Conservation (phyloP, 2,888 invertebrate species). For the Tachystola acroxantha region DNA sequence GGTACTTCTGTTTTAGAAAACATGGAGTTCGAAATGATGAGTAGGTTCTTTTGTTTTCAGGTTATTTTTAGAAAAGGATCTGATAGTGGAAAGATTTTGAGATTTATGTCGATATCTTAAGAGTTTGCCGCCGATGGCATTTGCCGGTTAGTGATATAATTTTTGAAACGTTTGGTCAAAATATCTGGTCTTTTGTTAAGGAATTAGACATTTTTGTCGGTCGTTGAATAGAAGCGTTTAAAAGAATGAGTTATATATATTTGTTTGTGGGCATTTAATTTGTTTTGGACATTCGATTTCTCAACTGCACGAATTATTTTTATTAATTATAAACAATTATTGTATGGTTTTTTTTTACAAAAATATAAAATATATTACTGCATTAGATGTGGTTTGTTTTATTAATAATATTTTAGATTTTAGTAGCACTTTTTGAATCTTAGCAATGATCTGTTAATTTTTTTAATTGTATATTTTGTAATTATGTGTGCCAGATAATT, state of each 20-base stretch:
- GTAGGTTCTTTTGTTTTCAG: too few relatives aligned
- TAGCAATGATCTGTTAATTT: conserved; percentile 45
- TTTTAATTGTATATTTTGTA: conserved; percentile 23
- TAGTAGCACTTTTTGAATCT: conserved; percentile 44
- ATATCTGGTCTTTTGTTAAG: conserved; percentile 3
- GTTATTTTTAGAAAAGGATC: too few relatives aligned
- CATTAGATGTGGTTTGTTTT: background rate
- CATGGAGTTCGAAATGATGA: too few relatives aligned
- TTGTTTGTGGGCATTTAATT: background rate
- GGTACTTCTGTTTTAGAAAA: too few relatives aligned
- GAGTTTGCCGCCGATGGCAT: too few relatives aligned
- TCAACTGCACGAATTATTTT: conserved; percentile 1
- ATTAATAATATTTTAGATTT: conserved; percentile 12
- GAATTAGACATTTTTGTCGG: too few relatives aligned
- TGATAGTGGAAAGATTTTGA: too few relatives aligned
- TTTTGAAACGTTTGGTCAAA: conserved; percentile 1
- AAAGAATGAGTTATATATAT: background rate
- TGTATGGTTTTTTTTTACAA: background rate
- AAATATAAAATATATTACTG: background rate
- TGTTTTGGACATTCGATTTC: conserved; percentile 1
- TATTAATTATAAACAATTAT: background rate
- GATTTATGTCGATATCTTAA: too few relatives aligned
- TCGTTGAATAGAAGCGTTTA: too few relatives aligned
- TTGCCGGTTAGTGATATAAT: background rate
- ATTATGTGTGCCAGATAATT: conserved; percentile 28